These are phyloP conservation scores for Hyles euphorbiae DNA, from an alignment of 1,140 invertebrate species.

Conservation along the genomic window DNA sequence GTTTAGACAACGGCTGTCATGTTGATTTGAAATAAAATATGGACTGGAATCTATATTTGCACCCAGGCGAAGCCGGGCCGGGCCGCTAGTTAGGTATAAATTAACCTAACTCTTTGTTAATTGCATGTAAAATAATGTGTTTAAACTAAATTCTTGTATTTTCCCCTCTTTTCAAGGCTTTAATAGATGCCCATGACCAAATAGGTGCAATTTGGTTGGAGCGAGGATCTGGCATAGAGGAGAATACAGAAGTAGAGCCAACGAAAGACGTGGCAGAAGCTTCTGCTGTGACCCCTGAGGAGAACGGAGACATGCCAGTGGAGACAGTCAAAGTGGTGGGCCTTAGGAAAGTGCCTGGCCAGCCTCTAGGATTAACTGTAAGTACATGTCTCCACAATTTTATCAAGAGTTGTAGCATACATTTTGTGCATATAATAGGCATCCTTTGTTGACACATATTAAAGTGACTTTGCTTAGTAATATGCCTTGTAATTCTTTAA, in stretches of 20 bases:
- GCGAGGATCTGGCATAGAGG: conserved; percentile 71
- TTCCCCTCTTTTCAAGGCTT: conserved; percentile 55
- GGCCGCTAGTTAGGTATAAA: not conserved
- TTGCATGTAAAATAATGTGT: too few species aligned
- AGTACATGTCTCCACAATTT: conserved; percentile 21
- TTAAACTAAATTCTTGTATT: too few species aligned
- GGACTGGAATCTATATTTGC: too few species aligned
- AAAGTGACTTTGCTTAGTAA: too few species aligned
- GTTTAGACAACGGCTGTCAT: too few species aligned
- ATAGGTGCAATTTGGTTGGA: conserved; percentile 77
- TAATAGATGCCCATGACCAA: conserved; percentile 78
- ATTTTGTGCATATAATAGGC: too few species aligned
- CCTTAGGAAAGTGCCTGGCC: conserved; percentile 89
- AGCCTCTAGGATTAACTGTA: conserved; percentile 89
- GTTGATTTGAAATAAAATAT: too few species aligned
- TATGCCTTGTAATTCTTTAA: too few species aligned
- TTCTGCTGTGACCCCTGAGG: conserved; percentile 50
- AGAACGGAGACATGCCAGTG: conserved; percentile 80
- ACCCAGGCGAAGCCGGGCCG: too few species aligned
- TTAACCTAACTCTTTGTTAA: not conserved
- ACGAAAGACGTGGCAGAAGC: conserved; percentile 49
- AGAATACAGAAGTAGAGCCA: conserved; percentile 40
- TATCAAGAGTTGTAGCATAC: not conserved
- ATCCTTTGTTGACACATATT: too few species aligned
- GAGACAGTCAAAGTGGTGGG: conserved; percentile 93